Evolutionary conservation across 2,797 vertebrate genomes (phyloP).

Genomic region (Mallotus villosus): DNA sequence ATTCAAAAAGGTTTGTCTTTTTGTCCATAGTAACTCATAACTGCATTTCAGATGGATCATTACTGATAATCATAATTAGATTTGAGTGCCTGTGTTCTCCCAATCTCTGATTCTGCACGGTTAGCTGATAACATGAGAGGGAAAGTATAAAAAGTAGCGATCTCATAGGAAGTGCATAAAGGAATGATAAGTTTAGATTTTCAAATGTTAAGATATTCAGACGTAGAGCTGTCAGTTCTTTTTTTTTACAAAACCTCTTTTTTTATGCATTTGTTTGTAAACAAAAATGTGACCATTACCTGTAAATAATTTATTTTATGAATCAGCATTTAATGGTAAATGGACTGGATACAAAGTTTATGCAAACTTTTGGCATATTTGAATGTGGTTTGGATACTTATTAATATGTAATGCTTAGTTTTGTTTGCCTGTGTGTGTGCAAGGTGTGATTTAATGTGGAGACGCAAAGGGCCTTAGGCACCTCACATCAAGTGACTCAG

Average conservation of each 20-base stretch:
- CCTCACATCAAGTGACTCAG: conserved; percentile 41
- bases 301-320: conserved; percentile 67
- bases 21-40: background rate
- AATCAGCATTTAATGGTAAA: conserved; percentile 41
- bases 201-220: too few species aligned
- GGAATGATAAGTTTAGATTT: conserved; percentile 26
- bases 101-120: conserved; percentile 24
- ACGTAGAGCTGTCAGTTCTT: conserved; percentile 8
- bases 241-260: conserved; percentile 35
- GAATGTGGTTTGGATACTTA: conserved; percentile 59
- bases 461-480: conserved; percentile 37
- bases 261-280: conserved; percentile 53
- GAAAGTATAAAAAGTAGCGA: conserved; percentile 18
- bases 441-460: conserved; percentile 21
- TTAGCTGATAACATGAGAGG: too few species aligned
- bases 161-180: conserved; percentile 4
- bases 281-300: conserved; percentile 46
- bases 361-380: conserved; percentile 46
- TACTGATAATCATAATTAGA: conserved; percentile 34
- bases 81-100: conserved; percentile 46
- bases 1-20: conserved; percentile 15
- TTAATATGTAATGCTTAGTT: conserved; percentile 46
- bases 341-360: conserved; percentile 39
- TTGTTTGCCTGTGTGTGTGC: conserved; percentile 43
- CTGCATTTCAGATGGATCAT: conserved; percentile 25